Evolutionary conservation across 2,797 vertebrate genomes (phyloP), one percentile per base, ranked within the genome.

Genomic region (Gymnodraco acuticeps): DNA sequence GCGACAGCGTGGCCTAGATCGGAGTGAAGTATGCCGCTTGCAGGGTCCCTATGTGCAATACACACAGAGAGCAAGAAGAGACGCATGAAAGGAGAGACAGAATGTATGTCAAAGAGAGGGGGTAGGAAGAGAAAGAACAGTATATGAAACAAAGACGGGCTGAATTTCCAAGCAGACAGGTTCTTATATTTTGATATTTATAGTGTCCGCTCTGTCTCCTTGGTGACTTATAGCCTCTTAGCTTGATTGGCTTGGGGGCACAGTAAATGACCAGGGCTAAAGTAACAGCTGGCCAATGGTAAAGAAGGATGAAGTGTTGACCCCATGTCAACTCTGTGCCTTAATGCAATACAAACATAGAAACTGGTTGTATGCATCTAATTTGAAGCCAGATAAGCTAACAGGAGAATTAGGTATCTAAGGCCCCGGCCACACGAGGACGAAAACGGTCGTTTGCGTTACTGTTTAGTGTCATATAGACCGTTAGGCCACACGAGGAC

Each of bases 1-100:
- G 55, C 72, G 76, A 84, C 73, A 66, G 69, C 60, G 17, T 80
- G 76, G 70, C 73, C 78, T 74, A 81, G 70, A 73, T 83, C 53
- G 27, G 64, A 72, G 64, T 45, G 64, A 70, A 66, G 62, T 23
- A 4, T 5, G 38, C 61, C 7, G 50, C 8, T 43, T 10, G 61
- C 33, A 74, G 15, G 59, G 50, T 65, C 54, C 48, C 33, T 5
- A 13, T n/a, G 45, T 43, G 64, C 52, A 58, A 45, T 51, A 10
- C 11, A 69, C 75, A 70, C 75, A 74, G 66, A 70, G 70, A 51
- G 20, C 47, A 13, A 42, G 69, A 42, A 6, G 23, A 55, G 61
- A 33, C 14, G 23, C 42, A n/a, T 27, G 61, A 54, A 17, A 31
- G 42, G 17, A 50, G 50, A 54, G 58, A 23, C 17, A 0, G 60